A percentile compares a stretch with the other conserved stretches of the same genome.
Evolutionary conservation across 1,140 invertebrate species (phyloP).

Genomic region (Telenomus remus): DNA sequence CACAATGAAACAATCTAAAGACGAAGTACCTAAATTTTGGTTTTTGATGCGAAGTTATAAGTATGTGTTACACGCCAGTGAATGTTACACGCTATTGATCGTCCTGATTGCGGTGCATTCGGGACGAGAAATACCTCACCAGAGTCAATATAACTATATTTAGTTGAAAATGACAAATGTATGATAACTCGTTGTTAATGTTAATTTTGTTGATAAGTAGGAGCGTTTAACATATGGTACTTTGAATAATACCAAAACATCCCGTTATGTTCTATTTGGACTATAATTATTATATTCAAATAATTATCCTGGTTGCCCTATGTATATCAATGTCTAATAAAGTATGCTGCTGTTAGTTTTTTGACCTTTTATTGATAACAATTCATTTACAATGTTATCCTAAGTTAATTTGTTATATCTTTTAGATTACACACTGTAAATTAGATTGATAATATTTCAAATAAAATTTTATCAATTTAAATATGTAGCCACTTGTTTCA

Average conservation of each 20-base stretch:
- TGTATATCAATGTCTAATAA: slow-evolving; percentile 77
- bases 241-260: slow-evolving; percentile 21
- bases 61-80: no score
- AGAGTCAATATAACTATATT: slow-evolving; percentile 6
- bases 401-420: no score
- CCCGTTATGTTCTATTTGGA: slow-evolving; percentile 60
- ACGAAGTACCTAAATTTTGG: slow-evolving; percentile 26
- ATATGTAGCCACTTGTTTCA: no score
- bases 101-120: not conserved
- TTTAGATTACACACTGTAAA: no score
- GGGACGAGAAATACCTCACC: slow-evolving; percentile 1
- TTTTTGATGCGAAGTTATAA: not conserved
- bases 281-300: slow-evolving; percentile 49
- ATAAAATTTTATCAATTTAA: no score
- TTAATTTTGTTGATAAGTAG: slow-evolving; percentile 1
- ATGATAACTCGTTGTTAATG: not conserved
- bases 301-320: slow-evolving; percentile 66
- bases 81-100: not conserved
- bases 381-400: not conserved
- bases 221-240: not conserved
- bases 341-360: slow-evolving; percentile 72
- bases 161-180: not conserved
- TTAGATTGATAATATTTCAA: no score
- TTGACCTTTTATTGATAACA: not conserved
- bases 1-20: slow-evolving; percentile 8